Percentiles rank a stretch among this genome's conserved stretches.
phyloP scores from a whole-genome alignment of 2,888 invertebrate genomes.

The Sphaerophoria rueppellii region DNA sequence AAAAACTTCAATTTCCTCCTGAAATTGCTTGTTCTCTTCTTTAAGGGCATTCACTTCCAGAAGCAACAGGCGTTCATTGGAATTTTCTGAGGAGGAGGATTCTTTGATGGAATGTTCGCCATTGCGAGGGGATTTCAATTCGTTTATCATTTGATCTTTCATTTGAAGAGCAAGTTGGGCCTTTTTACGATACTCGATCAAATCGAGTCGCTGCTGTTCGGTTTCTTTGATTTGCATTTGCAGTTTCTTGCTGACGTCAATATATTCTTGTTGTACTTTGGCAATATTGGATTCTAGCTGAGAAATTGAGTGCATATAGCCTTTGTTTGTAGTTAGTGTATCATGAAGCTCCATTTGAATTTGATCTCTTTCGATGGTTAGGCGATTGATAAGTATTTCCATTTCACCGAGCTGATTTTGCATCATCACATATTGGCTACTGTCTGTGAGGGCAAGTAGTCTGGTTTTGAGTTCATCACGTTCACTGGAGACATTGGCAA shows the following conservation, averaged over 20 bases:
- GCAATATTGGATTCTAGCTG: constrained; percentile 80
- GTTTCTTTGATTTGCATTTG: constrained; percentile 83
- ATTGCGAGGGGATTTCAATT: constrained; percentile 82
- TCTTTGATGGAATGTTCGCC: constrained; percentile 24
- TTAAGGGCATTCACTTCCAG: constrained; percentile 85
- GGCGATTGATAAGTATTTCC: constrained; percentile 75
- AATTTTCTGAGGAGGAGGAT: constrained; percentile 47
- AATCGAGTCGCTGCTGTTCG: constrained; percentile 83
- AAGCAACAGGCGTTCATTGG: constrained; percentile 80
- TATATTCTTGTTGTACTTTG: constrained; percentile 82
- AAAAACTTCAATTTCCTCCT: constrained; percentile 76
- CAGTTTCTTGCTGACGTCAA: constrained; percentile 83
- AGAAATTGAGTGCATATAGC: constrained; percentile 80
- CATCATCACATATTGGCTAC: constrained; percentile 76
- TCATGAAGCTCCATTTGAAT: constrained; percentile 75
- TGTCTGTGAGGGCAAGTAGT: constrained; percentile 76
- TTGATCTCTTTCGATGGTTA: constrained; percentile 77
- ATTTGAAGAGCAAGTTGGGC: constrained; percentile 89
- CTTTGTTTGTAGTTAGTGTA: constrained; percentile 75
- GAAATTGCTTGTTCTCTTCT: constrained; percentile 77
- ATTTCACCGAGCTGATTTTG: constrained; percentile 76
- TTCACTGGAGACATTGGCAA: constrained; percentile 78
- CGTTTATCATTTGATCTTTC: constrained; percentile 88
- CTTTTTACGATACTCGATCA: constrained; percentile 90
- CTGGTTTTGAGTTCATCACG: constrained; percentile 78